Percentiles rank a stretch among this genome's conserved stretches.
Evolutionary conservation across 2,888 invertebrate species (phyloP).

Genomic region (Ennomos erosarius): DNA sequence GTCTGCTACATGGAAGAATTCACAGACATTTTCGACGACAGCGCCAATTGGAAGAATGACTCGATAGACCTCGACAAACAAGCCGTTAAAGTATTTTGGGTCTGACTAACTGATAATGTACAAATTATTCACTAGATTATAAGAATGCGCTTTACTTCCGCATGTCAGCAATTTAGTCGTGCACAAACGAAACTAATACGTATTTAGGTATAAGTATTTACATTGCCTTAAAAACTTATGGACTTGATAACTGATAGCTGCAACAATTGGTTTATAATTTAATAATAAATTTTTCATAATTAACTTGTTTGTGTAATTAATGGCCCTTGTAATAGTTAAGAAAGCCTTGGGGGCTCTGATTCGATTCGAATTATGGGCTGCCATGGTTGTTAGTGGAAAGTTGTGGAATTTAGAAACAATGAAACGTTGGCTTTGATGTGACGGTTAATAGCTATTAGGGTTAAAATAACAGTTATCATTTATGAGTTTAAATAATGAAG

Average conservation of each 20-base stretch:
- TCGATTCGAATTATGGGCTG: slow-evolving; percentile 21
- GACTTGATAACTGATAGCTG: slow-evolving; percentile 31
- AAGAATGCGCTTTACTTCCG: slow-evolving; percentile 32
- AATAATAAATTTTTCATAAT: slow-evolving; percentile 39
- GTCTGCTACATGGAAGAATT: slow-evolving; percentile 66
- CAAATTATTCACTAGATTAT: slow-evolving; percentile 47
- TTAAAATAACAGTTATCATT: neutral
- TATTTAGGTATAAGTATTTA: slow-evolving; percentile 38
- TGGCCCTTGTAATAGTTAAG: slow-evolving; percentile 19
- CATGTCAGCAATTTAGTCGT: slow-evolving; percentile 14
- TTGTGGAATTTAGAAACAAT: slow-evolving; percentile 11
- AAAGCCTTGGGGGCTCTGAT: slow-evolving; percentile 24
- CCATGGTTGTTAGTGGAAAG: slow-evolving; percentile 22
- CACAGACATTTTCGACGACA: slow-evolving; percentile 57
- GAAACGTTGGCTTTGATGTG: neutral
- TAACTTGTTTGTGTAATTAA: slow-evolving; percentile 28
- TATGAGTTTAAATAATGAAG: too few relatives aligned
- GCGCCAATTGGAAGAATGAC: slow-evolving; percentile 69
- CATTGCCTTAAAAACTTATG: slow-evolving; percentile 37
- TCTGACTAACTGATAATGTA: slow-evolving; percentile 58
- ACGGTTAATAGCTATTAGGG: neutral
- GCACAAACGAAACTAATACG: slow-evolving; percentile 22
- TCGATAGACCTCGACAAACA: slow-evolving; percentile 69
- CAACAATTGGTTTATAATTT: slow-evolving; percentile 36
- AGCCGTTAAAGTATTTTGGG: slow-evolving; percentile 79